Evolutionary conservation across 1,140 invertebrate species (phyloP), one percentile per base, ranked within the genome.

Genomic region (Heliothis subflexa): DNA sequence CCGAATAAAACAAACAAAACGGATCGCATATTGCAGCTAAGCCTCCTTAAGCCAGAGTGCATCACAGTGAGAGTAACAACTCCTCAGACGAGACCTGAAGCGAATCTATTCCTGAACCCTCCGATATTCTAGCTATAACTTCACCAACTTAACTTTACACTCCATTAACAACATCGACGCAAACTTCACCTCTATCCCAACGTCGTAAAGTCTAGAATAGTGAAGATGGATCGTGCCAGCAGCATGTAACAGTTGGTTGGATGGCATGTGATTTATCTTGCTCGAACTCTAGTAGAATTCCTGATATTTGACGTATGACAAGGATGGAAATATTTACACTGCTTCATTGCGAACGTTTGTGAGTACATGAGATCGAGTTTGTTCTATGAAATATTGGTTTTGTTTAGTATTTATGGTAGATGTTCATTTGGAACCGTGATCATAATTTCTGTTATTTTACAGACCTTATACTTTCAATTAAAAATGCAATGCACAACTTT

Each of bases 221-320:
- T 18, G 25, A 33, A 71, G 50, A 25, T 33, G 33, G 28, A 54
- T 16, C 50, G 16, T 21, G 21, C 25, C 2, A 50, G 7, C 47
- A 18, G 64, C 13, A 50, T 45, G 45, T 18, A 45, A 33, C 11
- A 25, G 64, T 68, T 68, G 16, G 45, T 50, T 1, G 47, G 28
- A n/a, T 11, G 21, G 45, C 21, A 68, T 71, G 50, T 71, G 68
- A 71, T 71, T 71, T 71, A 71, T 71, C 68, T 71, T 71, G 68
- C 49, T 52, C 68, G 50, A 71, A 71, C 49, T 71, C 68, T 49
- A 71, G 68, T 71, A 52, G 68, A 71, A 71, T 71, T 71, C 28
- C 18, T 71, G 54, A 71, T 71, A 40, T 71, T 71, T 54, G 68
- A 71, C 50, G 45, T 71, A 40, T 71, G 50, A 71, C 68, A 21